phyloP scores from a whole-genome alignment of 2,888 invertebrate species.

The Pasiphila rectangulata region DNA sequence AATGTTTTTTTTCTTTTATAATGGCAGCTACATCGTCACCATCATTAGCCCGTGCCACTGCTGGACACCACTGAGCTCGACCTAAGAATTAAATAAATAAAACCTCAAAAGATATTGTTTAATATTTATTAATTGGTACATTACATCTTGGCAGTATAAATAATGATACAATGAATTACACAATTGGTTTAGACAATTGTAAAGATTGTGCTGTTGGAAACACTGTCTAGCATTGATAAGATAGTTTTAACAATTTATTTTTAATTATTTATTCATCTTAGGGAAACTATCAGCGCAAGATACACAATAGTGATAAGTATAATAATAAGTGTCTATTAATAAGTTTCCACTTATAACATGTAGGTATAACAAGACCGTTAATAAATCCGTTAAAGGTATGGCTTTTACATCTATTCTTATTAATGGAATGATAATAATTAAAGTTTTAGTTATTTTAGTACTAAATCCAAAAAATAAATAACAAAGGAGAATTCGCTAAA shows the following conservation, averaged over 20 bases:
- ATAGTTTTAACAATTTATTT: neutral
- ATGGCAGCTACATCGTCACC: no score
- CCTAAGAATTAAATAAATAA: neutral
- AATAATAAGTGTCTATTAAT: no score
- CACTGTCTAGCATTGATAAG: neutral
- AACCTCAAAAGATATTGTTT: neutral
- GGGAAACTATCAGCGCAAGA: no score
- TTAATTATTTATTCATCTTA: no score
- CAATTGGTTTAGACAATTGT: conserved; percentile 1
- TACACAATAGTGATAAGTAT: no score
- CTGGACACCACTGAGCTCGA: no score
- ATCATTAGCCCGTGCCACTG: no score
- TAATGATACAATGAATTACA: conserved; percentile 11
- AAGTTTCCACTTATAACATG: no score
- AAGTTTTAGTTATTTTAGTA: conserved; percentile 11
- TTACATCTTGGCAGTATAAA: conserved; percentile 22
- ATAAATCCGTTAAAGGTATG: conserved; percentile 12
- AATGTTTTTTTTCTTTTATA: no score
- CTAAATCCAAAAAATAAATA: conserved; percentile 20
- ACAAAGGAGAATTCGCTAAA: conserved; percentile 53
- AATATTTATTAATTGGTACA: conserved; percentile 10
- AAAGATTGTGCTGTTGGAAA: neutral
- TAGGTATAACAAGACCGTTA: conserved; percentile 2
- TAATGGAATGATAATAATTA: conserved; percentile 1
- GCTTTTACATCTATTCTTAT: conserved; percentile 12